Percentiles rank a stretch among this genome's conserved stretches.
phyloP scores from a whole-genome alignment of 2,113 vertebrate species.

The Hemiscyllium ocellatum region DNA sequence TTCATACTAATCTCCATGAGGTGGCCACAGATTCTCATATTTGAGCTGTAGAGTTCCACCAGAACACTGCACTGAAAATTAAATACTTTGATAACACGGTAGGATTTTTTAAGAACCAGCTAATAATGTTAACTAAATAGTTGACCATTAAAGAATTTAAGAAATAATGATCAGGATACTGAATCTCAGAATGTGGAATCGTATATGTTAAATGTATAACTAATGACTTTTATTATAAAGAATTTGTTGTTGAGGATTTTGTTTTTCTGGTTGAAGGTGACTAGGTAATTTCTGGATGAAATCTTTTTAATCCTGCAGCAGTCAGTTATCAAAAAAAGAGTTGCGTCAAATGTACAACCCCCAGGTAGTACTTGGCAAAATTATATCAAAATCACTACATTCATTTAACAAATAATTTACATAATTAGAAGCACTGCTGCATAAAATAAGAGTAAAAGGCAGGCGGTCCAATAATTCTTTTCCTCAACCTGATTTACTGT shows the following conservation, averaged over 20 bases:
- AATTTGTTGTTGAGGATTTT: neutral
- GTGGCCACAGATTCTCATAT: conserved; percentile 24
- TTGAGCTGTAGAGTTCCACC: neutral
- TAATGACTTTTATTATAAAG: neutral
- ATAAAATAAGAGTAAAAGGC: neutral
- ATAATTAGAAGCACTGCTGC: neutral
- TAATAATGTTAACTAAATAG: neutral
- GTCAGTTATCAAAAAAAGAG: neutral
- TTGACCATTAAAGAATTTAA: neutral
- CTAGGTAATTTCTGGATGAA: neutral
- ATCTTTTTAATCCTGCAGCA: neutral
- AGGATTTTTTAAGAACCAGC: neutral
- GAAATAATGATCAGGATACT: neutral
- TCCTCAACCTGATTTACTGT: neutral
- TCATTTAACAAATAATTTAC: neutral
- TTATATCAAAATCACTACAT: neutral
- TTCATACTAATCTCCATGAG: neutral
- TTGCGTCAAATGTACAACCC: neutral
- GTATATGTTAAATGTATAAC: neutral
- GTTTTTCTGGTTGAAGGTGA: neutral
- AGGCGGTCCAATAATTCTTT: neutral
- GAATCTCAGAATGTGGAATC: too few relatives aligned
- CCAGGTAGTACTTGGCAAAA: neutral
- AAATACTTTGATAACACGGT: neutral
- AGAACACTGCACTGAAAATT: neutral